Evolutionary conservation across 2,888 invertebrate species (phyloP), one percentile per base, ranked within the genome.

Genomic region (Drosophila barbarae): DNA sequence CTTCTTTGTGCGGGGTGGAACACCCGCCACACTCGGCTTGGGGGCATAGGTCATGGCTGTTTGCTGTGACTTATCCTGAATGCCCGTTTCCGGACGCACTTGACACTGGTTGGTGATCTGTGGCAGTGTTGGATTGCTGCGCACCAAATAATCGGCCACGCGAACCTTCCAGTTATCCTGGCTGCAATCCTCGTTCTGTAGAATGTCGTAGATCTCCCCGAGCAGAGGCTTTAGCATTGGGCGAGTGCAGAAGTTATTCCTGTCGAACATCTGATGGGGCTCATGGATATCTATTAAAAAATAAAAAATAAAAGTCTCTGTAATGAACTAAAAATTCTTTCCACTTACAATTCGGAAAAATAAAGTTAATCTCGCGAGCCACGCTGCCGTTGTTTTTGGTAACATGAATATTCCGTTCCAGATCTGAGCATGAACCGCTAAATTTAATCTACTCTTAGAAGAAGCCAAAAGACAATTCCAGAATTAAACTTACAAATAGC

Each of bases 361-460:
- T 96, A 89, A 95, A 97, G 86, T 94, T 92, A 77, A 97, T 95
- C 89, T 98, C 97, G 69, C 93, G 91, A 52, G 93, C 91, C 0
- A 96, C 94, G 47, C 92, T 92, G 0, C 91, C 89, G 15, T 91
- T 88, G 78, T 91, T 92, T 68, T 92, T 92, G 71, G 97, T 96
- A 9, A 95, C 96, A 87, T 98, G 96, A 0, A 97, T 94, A 86
- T 96, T 95, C 66, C 92, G 91, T 61, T 92, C 91, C 76, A 93
- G 92, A 12, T 92, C 92, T 50, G 90, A 90, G 63, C 90, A 89
- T 5, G 91, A 90, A 0, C 96, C 96, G 88, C 81, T 95, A 90
- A 89, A 15, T 6, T 7, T 5, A 12, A 26, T 18, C 12, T 12
- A 5, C 69, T 3, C n/a, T 28, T 3, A 5, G 1, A 10, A 28